phyloP scores from a whole-genome alignment of 1,140 invertebrate genomes.

The Steinernema feltiae region DNA sequence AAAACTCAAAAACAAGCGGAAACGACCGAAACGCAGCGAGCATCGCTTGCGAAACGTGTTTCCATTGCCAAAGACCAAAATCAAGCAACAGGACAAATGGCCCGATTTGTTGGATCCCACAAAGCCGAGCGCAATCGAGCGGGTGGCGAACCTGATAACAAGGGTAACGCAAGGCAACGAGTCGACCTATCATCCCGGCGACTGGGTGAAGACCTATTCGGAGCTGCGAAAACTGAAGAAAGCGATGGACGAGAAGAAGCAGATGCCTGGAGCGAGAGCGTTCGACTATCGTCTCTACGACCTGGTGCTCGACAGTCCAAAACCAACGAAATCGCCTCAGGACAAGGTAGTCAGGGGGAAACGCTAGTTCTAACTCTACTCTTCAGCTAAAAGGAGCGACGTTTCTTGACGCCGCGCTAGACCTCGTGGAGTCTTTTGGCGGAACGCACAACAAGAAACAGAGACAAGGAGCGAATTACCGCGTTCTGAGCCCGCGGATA shows the following conservation, averaged over 20 bases:
- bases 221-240: slow-evolving; percentile 41
- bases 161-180: neutral
- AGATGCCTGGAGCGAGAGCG: slow-evolving; percentile 43
- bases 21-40: neutral
- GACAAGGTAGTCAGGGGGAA: slow-evolving; percentile 19
- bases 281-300: slow-evolving; percentile 52
- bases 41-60: neutral
- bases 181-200: neutral
- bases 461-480: slow-evolving; percentile 24
- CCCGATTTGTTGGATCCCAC: neutral
- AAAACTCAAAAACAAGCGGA: neutral
- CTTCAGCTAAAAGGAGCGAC: neutral
- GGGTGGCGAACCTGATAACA: slow-evolving; percentile 40
- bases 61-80: neutral
- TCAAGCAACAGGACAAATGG: neutral
- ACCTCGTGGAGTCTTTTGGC: neutral
- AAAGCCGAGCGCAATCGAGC: slow-evolving; percentile 6
- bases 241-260: slow-evolving; percentile 40
- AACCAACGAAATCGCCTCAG: slow-evolving; percentile 29
- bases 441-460: neutral
- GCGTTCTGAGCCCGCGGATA: slow-evolving; percentile 45
- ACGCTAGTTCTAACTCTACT: neutral
- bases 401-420: neutral
- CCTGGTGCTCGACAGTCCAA: slow-evolving; percentile 41
- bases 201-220: slow-evolving; percentile 48